phyloP scores from a whole-genome alignment of 2,888 invertebrate species.

The Molorchus minor region DNA sequence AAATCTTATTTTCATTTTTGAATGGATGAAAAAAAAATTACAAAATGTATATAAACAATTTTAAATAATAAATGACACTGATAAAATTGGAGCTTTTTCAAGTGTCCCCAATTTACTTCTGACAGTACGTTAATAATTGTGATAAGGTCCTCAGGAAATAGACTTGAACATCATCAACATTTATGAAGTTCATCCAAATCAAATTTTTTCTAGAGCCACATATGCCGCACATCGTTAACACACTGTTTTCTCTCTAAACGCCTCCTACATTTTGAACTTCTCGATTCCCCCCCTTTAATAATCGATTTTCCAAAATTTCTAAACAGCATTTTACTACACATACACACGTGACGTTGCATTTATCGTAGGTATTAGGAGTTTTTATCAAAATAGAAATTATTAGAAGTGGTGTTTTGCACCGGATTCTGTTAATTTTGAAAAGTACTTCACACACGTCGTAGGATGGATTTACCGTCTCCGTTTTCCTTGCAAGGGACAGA shows the following conservation, averaged over 20 bases:
- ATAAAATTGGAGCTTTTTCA: conserved; percentile 27
- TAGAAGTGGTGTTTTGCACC: conserved; percentile 28
- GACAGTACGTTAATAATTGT: conserved; percentile 56
- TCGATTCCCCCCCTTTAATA: neutral
- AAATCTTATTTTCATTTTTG: conserved; percentile 48
- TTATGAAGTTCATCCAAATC: conserved; percentile 52
- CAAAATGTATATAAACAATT: conserved; percentile 42
- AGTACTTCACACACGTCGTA: conserved; percentile 29
- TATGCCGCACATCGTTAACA: conserved; percentile 34
- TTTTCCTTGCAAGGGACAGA: conserved; percentile 17
- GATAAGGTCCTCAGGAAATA: conserved; percentile 64
- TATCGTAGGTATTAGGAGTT: conserved; percentile 38
- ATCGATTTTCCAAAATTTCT: conserved; percentile 1
- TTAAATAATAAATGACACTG: conserved; percentile 29
- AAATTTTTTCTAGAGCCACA: conserved; percentile 49
- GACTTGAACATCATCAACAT: conserved; percentile 55
- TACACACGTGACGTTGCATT: conserved; percentile 38
- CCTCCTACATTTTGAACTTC: conserved; percentile 5
- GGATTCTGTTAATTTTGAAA: conserved; percentile 30
- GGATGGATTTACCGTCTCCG: neutral
- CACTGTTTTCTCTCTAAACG: conserved; percentile 25
- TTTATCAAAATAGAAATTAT: conserved; percentile 38
- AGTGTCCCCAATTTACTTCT: conserved; percentile 31
- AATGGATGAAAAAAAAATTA: conserved; percentile 31
- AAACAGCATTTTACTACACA: conserved; percentile 22